Base-by-base conservation (phyloP, 2,888 invertebrate species). In the Vanessa cardui region DNA sequence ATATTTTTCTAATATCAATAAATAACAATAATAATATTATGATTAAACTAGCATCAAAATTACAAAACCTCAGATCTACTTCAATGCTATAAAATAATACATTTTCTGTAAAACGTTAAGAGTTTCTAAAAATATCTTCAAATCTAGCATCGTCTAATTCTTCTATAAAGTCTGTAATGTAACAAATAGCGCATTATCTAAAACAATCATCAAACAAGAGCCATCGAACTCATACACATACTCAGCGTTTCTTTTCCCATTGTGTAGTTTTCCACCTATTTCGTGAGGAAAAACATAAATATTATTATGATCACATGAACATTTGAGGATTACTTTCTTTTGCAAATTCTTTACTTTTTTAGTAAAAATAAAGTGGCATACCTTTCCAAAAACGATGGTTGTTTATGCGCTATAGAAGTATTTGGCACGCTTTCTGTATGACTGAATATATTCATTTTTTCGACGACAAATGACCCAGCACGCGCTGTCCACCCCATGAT, bases 381-480 rank as follows among this genome's bases (percentile, higher is more conserved):
- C 93, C 93, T 89, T 82, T 93, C 93, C 72, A 93, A 83, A 77
- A 93, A 93, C 0, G 93, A 92, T 0, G 93, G 93, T 72, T 93
- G 93, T 68, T 93, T 93, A 62, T 89, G 88, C n/a, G 82, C 90
- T 76, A 89, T 84, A 0, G 90, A 82, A 1, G 90, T 85, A 69
- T 83, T 90, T 12, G 91, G 90, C 31, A 91, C 90, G 72, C 85
- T 90, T 70, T 93, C 93, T 2, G 92, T 89, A 69, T 92, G 92
- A 74, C 91, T 93, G 72, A 93, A 92, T 46, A 93, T 90, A 70
- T 92, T 93, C 95, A 97, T 97, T 83, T 97, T 97, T 76, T 97
- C 96, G 6, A 96, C 96, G 6, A 97, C 96, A 82, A 95, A 97
- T 46, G 95, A 95, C 1, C 97, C 96, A 7, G 97, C 97, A 70